phyloP scores from a whole-genome alignment of 2,113 vertebrate genomes.

The Rostratula benghalensis region DNA sequence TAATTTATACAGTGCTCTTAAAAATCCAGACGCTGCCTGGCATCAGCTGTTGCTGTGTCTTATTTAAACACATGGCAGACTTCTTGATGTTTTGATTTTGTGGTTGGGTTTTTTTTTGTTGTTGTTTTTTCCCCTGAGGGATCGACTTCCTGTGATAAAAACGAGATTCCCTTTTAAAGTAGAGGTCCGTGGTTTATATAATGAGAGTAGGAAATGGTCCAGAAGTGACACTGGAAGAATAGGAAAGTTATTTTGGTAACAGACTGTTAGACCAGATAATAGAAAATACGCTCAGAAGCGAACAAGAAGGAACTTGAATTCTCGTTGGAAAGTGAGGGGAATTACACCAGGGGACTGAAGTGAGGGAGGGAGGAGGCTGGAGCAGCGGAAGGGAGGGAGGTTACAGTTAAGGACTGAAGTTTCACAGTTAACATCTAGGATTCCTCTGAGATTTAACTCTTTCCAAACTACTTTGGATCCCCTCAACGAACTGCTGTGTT shows the following conservation, averaged over 20 bases:
- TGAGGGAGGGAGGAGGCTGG: not conserved
- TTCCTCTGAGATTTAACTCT: not conserved
- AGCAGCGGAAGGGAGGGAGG: not conserved
- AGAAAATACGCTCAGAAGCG: not conserved
- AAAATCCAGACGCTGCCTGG: not conserved
- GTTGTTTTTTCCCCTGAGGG: not conserved
- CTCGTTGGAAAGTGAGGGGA: not conserved
- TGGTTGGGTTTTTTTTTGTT: too few relatives aligned
- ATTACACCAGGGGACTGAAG: not conserved
- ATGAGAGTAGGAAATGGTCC: conserved; percentile 46
- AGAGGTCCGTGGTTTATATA: conserved; percentile 15
- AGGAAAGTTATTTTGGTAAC: conserved; percentile 13
- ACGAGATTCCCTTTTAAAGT: conserved; percentile 53
- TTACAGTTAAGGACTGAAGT: not conserved
- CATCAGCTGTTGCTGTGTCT: not conserved
- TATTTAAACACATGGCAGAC: not conserved
- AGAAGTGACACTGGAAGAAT: not conserved
- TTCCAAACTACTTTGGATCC: not conserved
- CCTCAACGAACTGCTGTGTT: not conserved
- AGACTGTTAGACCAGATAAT: not conserved
- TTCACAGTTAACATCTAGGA: not conserved
- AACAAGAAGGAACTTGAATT: not conserved
- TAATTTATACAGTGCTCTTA: not conserved
- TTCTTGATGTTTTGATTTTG: not conserved
- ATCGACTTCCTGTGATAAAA: conserved; percentile 55